A percentile compares a stretch with the other conserved stretches of the same genome.
phyloP scores from a whole-genome alignment of 2,113 vertebrate genomes.

The Crocuta crocuta region DNA sequence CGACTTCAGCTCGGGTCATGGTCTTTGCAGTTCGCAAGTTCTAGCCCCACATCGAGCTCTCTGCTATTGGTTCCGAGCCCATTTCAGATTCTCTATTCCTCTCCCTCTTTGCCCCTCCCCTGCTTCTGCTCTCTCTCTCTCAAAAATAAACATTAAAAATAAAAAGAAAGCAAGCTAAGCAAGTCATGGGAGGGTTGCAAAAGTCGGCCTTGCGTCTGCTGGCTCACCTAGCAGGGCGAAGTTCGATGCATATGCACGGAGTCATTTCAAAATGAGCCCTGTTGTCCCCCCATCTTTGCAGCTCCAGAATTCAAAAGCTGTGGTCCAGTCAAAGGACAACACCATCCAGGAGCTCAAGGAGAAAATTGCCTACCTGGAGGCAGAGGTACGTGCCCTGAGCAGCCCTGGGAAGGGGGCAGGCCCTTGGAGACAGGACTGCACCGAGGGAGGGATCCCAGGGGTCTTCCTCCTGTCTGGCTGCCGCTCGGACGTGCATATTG shows the following conservation, averaged over 20 bases:
- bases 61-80: too few relatives aligned
- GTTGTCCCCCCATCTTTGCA: slow-evolving; percentile 64
- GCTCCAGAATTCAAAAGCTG: slow-evolving; percentile 96
- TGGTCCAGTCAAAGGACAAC: slow-evolving; percentile 93
- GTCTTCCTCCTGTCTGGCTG: background rate
- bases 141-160: too few relatives aligned
- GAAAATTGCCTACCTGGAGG: slow-evolving; percentile 93
- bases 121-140: too few relatives aligned
- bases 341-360: slow-evolving; percentile 95
- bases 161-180: background rate
- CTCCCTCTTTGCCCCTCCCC: too few relatives aligned
- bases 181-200: background rate
- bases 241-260: background rate
- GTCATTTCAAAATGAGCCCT: background rate
- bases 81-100: too few relatives aligned
- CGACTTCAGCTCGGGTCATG: too few relatives aligned
- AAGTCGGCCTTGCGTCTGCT: background rate
- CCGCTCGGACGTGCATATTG: background rate
- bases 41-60: too few relatives aligned
- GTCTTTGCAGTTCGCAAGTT: too few relatives aligned
- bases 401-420: background rate
- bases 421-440: background rate
- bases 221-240: background rate
- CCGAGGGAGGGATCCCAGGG: background rate
- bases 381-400: slow-evolving; percentile 88